Conservation (phyloP, 2,888 invertebrate species). For the Dascillus cervinus region DNA sequence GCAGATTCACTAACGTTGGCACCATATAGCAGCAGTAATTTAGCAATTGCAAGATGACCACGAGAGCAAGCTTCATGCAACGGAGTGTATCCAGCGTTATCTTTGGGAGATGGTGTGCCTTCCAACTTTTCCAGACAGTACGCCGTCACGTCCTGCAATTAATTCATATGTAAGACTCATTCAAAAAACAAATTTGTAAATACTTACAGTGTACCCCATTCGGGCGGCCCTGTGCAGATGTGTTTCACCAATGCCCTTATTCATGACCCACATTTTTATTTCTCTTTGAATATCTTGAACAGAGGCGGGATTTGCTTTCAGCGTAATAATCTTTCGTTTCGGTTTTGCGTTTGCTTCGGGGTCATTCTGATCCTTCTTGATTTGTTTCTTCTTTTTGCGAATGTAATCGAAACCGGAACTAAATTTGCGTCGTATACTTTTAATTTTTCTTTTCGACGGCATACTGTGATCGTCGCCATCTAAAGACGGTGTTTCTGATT, state of each 20-base stretch:
- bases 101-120: constrained; percentile 76
- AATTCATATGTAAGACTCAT: constrained; percentile 1
- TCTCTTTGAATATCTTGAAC: constrained; percentile 75
- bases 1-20: constrained; percentile 89
- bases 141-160: constrained; percentile 72
- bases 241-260: constrained; percentile 91
- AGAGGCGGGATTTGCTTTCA: constrained; percentile 54
- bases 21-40: constrained; percentile 76
- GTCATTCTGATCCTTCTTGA: constrained; percentile 46
- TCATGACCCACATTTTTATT: constrained; percentile 85
- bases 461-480: constrained; percentile 31
- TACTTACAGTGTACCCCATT: constrained; percentile 74
- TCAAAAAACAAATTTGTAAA: constrained; percentile 3
- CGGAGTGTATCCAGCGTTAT: constrained; percentile 90
- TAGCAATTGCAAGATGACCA: constrained; percentile 81
- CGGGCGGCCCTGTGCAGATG: constrained; percentile 86
- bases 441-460: constrained; percentile 48
- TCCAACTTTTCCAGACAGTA: constrained; percentile 83
- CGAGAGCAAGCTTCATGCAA: constrained; percentile 86
- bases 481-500: constrained; percentile 36
- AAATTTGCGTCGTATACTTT: constrained; percentile 65
- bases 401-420: constrained; percentile 86
- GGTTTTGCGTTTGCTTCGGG: constrained; percentile 38
- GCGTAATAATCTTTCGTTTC: constrained; percentile 41
- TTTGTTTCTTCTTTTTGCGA: constrained; percentile 75